phyloP scores from a whole-genome alignment of 2,888 invertebrate species.

The Megaustenia siamemsis region DNA sequence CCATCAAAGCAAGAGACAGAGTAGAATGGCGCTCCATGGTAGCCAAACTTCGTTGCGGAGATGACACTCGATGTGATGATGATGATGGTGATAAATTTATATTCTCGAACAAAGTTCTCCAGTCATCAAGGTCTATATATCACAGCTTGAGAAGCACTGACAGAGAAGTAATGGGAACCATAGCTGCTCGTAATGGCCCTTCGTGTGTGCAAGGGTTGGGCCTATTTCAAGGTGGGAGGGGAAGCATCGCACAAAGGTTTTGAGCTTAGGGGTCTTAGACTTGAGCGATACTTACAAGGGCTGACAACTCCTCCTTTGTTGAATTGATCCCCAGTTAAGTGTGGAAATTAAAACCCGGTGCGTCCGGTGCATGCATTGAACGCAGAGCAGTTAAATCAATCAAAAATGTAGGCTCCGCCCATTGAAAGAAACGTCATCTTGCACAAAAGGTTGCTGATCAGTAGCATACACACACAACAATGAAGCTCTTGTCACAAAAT shows the following conservation, averaged over 20 bases:
- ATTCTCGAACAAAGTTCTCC: too few species aligned
- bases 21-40: too few species aligned
- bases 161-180: not conserved
- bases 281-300: slow-evolving; percentile 1
- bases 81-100: too few species aligned
- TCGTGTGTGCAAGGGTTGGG: not conserved
- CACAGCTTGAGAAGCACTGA: not conserved
- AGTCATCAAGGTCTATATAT: not conserved
- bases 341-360: slow-evolving; percentile 4
- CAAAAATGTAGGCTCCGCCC: slow-evolving; percentile 15
- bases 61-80: too few species aligned
- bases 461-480: too few species aligned
- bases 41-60: too few species aligned
- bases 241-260: not conserved
- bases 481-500: too few species aligned
- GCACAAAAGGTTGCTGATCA: not conserved
- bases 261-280: not conserved
- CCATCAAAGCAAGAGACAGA: too few species aligned
- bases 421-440: slow-evolving; percentile 2
- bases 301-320: not conserved
- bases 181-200: not conserved
- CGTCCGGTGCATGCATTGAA: slow-evolving; percentile 5
- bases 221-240: not conserved
- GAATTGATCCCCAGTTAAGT: slow-evolving; percentile 12
- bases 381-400: slow-evolving; percentile 28